Conservation (phyloP, 1,140 invertebrate genomes). For the Drosophila ironensis region DNA sequence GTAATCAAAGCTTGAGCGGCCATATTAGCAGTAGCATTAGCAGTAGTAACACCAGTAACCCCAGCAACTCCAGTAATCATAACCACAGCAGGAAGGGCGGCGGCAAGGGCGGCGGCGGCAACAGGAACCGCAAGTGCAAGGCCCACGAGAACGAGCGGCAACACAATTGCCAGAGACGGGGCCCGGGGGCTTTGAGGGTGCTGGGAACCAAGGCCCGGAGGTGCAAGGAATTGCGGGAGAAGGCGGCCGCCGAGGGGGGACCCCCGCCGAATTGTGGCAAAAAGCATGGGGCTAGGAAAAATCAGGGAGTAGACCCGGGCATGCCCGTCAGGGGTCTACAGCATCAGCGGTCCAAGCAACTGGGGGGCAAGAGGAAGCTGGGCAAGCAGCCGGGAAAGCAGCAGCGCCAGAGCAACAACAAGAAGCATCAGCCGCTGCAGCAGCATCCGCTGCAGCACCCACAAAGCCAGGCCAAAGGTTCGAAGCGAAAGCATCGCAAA, state of each 20-base stretch:
- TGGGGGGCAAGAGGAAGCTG: slow-evolving; percentile 33
- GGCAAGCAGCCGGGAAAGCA: slow-evolving; percentile 39
- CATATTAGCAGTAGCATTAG: slow-evolving; percentile 65
- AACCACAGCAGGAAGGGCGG: slow-evolving; percentile 4
- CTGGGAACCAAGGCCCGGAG: slow-evolving; percentile 51
- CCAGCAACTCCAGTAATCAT: slow-evolving; percentile 26
- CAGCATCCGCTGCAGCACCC: not conserved
- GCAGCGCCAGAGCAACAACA: slow-evolving; percentile 28
- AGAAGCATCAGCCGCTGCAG: slow-evolving; percentile 26
- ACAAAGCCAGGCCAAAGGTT: slow-evolving; percentile 17
- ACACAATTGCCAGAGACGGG: slow-evolving; percentile 65
- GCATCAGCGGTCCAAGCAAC: slow-evolving; percentile 18
- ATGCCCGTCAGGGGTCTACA: slow-evolving; percentile 16
- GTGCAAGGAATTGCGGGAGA: slow-evolving; percentile 52
- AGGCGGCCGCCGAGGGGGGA: slow-evolving; percentile 32
- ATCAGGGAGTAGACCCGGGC: not conserved
- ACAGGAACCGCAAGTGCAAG: slow-evolving; percentile 58
- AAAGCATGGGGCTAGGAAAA: slow-evolving; percentile 26
- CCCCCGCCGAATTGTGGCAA: slow-evolving; percentile 59
- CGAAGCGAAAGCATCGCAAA: slow-evolving; percentile 37
- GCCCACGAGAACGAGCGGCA: slow-evolving; percentile 60
- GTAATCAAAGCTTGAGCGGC: slow-evolving; percentile 74
- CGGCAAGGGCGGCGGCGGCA: slow-evolving; percentile 42
- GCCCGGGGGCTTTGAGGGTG: slow-evolving; percentile 40
- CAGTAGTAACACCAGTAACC: slow-evolving; percentile 37